Evolutionary conservation across 2,888 invertebrate species (phyloP), one percentile per base, ranked within the genome.

Genomic region (Baccha elongata): DNA sequence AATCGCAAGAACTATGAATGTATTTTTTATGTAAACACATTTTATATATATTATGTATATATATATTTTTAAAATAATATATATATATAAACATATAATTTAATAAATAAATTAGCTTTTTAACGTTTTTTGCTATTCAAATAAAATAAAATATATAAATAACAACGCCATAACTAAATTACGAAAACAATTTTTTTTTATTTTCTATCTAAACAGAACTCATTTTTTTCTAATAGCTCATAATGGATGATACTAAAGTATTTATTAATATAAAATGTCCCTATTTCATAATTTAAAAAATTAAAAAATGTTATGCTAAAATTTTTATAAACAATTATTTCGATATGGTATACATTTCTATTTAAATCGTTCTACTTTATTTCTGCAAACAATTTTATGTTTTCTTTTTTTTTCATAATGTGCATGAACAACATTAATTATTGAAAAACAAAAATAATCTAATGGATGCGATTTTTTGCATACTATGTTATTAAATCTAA

Each of bases 81-180:
- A 35, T 35, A 44, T 29, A 68, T 52, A 68, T 68, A 62, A 42
- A 64, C 62, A 42, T 71, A 71, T 50, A 64, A 71, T 55, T 71
- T 67, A 55, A 81, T 53, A 46, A 81, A 65, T 52, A 71, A 81
- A 75, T 65, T 71, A 81, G 81, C 81, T 81, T 81, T 81, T 81
- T 76, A 81, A 81, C 60, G 65, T 76, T 67, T 76, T 81, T 81
- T 76, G 81, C 76, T 81, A 81, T 75, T 81, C 53, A 75, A 62
- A 71, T 67, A 75, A 62, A 62, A 40, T 8, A 46, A 5, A 58
- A 60, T 1, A 46, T 29, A 32, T 32, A 58, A 50, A 52, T 58
- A 76, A 67, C 60, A 67, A 75, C 60, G 81, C 81, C 81, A 81
- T 81, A 81, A 81, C 75, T 75, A 60, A 75, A 69, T 17, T 53